Evolutionary conservation across 2,888 invertebrate species (phyloP).

Genomic region (Pantelozetes paolii): DNA sequence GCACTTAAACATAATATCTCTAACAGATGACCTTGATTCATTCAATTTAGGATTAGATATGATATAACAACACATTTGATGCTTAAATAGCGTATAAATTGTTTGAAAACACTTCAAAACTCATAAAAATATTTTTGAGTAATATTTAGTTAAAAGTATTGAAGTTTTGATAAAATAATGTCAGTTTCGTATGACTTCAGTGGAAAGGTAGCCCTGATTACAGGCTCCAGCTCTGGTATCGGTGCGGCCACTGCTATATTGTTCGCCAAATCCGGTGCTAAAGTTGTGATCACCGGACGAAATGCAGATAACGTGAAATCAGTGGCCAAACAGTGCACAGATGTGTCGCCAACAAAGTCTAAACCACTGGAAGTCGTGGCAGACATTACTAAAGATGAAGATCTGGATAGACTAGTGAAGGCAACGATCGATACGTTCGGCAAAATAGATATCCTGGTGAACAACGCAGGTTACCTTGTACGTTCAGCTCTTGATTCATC

Average conservation of each 20-base stretch:
- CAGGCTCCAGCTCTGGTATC: slow-evolving; percentile 33
- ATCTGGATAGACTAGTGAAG: slow-evolving; percentile 25
- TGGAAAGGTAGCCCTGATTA: slow-evolving; percentile 32
- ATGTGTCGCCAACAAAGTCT: not conserved
- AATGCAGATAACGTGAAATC: slow-evolving; percentile 2
- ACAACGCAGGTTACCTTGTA: slow-evolving; percentile 43
- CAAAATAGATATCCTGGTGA: slow-evolving; percentile 36
- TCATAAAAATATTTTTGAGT: no score
- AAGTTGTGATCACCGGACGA: slow-evolving; percentile 34
- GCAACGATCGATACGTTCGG: slow-evolving; percentile 30
- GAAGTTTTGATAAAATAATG: no score
- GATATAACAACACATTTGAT: no score
- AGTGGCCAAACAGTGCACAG: slow-evolving; percentile 12
- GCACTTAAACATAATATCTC: no score
- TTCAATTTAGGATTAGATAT: no score
- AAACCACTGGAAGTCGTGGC: slow-evolving; percentile 33
- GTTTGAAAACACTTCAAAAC: no score
- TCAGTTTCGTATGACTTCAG: not conserved
- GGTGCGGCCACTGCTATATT: slow-evolving; percentile 31
- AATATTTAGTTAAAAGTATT: no score
- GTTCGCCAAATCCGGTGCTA: slow-evolving; percentile 25
- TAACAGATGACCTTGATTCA: no score
- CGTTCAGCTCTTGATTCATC: no score
- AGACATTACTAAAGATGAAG: slow-evolving; percentile 16
- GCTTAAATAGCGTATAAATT: no score